Evolutionary conservation across 92 coral and sea anemone genomes (phyloP).

Genomic region (Chrysogorgia sp.): DNA sequence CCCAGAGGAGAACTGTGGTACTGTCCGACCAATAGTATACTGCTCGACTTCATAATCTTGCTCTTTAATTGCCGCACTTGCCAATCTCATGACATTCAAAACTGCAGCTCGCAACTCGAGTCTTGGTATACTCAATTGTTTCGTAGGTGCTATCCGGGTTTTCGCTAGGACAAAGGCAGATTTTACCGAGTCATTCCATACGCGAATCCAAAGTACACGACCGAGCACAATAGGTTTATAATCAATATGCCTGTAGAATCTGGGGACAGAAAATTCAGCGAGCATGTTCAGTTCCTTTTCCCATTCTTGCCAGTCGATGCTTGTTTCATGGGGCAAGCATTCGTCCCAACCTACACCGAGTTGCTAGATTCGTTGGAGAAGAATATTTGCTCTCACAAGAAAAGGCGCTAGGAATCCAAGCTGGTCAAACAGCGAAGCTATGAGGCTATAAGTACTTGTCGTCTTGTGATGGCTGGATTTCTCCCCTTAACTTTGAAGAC

Average conservation of each 20-base stretch:
- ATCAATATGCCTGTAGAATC: slow-evolving; percentile 44
- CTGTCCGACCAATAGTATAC: no score
- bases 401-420: slow-evolving; percentile 65
- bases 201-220: no score
- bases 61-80: no score
- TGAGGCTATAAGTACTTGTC: slow-evolving; percentile 60
- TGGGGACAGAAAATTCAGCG: slow-evolving; percentile 39
- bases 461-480: slow-evolving; percentile 44
- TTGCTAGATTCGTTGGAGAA: slow-evolving; percentile 56
- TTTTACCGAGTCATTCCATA: no score
- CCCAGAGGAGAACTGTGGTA: no score
- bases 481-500: not conserved
- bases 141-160: no score
- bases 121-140: no score
- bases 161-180: no score
- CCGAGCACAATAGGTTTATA: not conserved
- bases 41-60: no score
- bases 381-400: slow-evolving; percentile 55
- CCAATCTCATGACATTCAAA: no score
- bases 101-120: no score
- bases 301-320: slow-evolving; percentile 51
- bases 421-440: slow-evolving; percentile 64
- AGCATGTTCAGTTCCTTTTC: slow-evolving; percentile 41
- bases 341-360: slow-evolving; percentile 61
- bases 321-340: slow-evolving; percentile 31